A percentile compares a stretch with the other conserved stretches of the same genome.
Evolutionary conservation across 2,797 vertebrate genomes (phyloP).

Genomic region (Pseudomugil tenellus): DNA sequence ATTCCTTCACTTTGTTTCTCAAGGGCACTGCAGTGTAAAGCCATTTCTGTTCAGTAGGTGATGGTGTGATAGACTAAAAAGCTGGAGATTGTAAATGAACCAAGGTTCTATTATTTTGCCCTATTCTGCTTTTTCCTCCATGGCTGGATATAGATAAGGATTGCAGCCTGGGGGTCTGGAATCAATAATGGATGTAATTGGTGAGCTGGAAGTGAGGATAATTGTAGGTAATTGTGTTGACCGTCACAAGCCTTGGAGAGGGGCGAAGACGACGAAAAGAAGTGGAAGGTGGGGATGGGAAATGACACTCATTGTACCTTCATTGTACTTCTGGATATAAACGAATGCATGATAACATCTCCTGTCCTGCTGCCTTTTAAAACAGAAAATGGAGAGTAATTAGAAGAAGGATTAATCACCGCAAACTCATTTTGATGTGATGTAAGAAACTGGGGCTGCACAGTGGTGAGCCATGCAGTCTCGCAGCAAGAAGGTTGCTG

Average conservation of each 20-base stretch:
- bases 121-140: slow-evolving; percentile 42
- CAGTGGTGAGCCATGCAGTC: no score
- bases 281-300: slow-evolving; percentile 25
- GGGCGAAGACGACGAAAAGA: slow-evolving; percentile 54
- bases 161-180: slow-evolving; percentile 58
- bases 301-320: slow-evolving; percentile 2
- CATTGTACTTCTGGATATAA: background rate
- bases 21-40: slow-evolving; percentile 40
- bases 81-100: slow-evolving; percentile 48
- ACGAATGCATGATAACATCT: background rate
- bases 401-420: background rate
- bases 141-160: slow-evolving; percentile 70
- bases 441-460: no score
- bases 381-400: background rate
- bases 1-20: slow-evolving; percentile 34
- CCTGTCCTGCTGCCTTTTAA: background rate
- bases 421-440: background rate
- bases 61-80: slow-evolving; percentile 39
- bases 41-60: slow-evolving; percentile 15
- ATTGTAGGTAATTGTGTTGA: slow-evolving; percentile 81
- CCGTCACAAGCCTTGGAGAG: slow-evolving; percentile 52
- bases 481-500: no score
- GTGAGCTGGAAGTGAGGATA: slow-evolving; percentile 82
- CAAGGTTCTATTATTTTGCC: slow-evolving; percentile 52
- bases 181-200: slow-evolving; percentile 83